Base-by-base conservation (phyloP, 1,140 invertebrate species). In the Micrasema minimum region DNA sequence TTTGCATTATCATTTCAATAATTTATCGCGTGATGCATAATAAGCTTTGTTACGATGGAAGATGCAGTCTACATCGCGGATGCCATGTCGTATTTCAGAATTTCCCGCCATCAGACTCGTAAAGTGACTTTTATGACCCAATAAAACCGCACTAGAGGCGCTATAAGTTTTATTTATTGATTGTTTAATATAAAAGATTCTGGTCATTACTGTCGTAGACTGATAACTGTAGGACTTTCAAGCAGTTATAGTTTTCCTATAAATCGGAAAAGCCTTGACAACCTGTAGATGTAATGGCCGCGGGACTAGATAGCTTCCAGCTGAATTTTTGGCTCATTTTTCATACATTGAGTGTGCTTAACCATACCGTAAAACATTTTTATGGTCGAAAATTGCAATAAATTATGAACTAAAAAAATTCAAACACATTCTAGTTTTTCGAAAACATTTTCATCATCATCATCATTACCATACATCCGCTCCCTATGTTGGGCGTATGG, bases 81-180 rank as follows among this genome's bases (percentile, higher is more conserved):
- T 1, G 45, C 43, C 61, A 1, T 53, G 16, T 53, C 64, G 9
- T 62, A 62, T 45, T 43, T 62, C 57, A 43, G 37, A 12, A 62
- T 62, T 43, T 14, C 20, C 48, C 18, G 12, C 46, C 48, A 38
- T 38, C 46, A 41, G 16, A 66, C n/a, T 66, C 64, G 35, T 66
- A 66, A 66, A 66, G 53, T 55, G 66, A 68, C 51, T 55, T 68
- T 72, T 72, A 72, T 72, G 20, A 62, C 37, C 43, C 66, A 72
- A 65, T 72, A 72, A 69, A 72, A 72, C 50, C 61, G 57, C 65
- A 62, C 71, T 38, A 14, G 20, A 45, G 59, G 71, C 31, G 66
- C 37, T 66, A 72, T 69, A 69, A 69, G 59, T 64, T 53, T 65
- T 69, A 72, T 72, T 72, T 72, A 72, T 72, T 72, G 71, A 72